These are phyloP conservation scores for Ophiothrix spiculata DNA, from an alignment of 35 echinoderm and acorn worm genomes.

Conservation along the genomic window DNA sequence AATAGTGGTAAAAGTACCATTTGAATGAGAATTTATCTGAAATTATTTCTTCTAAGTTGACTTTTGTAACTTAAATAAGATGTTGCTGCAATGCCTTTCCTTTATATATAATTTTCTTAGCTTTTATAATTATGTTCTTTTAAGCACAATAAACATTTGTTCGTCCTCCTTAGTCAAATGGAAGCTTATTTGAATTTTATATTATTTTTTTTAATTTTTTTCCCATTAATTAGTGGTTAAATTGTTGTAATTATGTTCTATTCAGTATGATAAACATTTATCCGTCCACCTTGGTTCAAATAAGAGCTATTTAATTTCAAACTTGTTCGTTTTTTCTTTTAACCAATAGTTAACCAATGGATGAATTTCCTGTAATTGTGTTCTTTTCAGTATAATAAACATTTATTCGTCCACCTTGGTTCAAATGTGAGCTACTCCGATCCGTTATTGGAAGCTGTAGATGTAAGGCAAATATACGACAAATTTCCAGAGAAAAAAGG, in stretches of 20 bases:
- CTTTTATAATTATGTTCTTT: too few species aligned
- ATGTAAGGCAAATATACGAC: slow-evolving; percentile 98
- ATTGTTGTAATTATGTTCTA: too few species aligned
- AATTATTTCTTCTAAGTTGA: too few species aligned
- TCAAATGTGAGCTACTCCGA: slow-evolving; percentile 94
- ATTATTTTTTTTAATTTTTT: background rate
- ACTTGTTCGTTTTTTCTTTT: background rate
- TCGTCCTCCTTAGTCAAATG: too few species aligned
- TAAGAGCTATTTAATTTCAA: background rate
- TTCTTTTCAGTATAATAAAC: slow-evolving; percentile 83
- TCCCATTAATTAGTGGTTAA: background rate
- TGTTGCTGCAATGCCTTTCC: too few species aligned
- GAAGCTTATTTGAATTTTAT: background rate
- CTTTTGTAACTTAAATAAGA: too few species aligned
- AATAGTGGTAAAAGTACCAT: too few species aligned
- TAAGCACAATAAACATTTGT: too few species aligned
- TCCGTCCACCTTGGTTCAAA: too few species aligned
- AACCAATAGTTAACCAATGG: background rate
- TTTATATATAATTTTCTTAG: too few species aligned
- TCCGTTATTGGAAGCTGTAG: slow-evolving; percentile 90
- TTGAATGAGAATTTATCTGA: too few species aligned
- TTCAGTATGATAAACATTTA: too few species aligned
- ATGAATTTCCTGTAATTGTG: slow-evolving; percentile 27
- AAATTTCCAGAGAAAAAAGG: slow-evolving; percentile 99
- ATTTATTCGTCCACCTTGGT: slow-evolving; percentile 99